These are phyloP conservation scores for Eupithecia tripunctaria DNA, from an alignment of 2,888 invertebrate species.

Conservation along the genomic window DNA sequence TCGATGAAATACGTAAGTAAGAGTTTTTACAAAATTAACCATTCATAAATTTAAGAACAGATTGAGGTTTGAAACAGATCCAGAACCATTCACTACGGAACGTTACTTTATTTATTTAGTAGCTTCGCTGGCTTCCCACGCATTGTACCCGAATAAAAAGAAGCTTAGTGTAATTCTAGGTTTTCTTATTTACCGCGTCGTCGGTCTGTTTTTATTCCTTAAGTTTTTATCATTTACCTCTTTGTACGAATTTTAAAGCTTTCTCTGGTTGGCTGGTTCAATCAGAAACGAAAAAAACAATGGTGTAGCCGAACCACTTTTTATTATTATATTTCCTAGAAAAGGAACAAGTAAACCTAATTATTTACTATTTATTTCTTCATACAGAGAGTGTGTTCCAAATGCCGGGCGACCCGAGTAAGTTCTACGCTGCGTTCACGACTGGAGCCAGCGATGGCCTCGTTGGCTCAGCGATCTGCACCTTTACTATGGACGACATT, in stretches of 20 bases:
- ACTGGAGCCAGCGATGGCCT: constrained; percentile 87
- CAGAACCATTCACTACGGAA: background rate
- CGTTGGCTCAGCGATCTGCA: constrained; percentile 89
- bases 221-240: background rate
- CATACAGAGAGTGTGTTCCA: constrained; percentile 86
- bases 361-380: background rate
- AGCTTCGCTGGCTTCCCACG: background rate
- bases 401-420: constrained; percentile 85
- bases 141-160: background rate
- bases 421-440: constrained; percentile 88
- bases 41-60: background rate
- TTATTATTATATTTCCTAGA: background rate
- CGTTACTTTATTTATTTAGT: background rate
- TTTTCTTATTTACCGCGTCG: background rate
- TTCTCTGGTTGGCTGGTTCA: background rate
- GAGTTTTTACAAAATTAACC: background rate
- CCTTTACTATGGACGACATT: constrained; percentile 86
- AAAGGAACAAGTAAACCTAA: background rate
- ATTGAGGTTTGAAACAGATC: background rate
- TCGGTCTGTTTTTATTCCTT: background rate
- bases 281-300: too few species aligned
- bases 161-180: background rate
- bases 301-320: background rate
- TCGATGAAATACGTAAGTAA: constrained; percentile 88
- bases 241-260: background rate